These are phyloP conservation scores for Cantharis flavilabris DNA, from an alignment of 2,888 invertebrate genomes.

Conservation along the genomic window DNA sequence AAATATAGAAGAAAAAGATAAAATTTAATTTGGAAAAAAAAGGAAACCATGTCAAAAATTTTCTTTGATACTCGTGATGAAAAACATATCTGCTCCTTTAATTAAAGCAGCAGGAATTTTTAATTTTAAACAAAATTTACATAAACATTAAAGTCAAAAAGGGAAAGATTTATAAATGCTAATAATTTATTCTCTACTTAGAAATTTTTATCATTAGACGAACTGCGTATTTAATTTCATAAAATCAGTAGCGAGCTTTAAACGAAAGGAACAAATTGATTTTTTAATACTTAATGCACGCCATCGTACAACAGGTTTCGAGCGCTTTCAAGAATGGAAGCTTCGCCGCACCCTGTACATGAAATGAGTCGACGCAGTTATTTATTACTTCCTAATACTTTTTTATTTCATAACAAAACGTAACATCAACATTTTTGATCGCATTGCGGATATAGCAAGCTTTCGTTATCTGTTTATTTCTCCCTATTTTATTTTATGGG, in stretches of 20 bases:
- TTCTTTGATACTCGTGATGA: neutral
- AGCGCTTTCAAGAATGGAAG: neutral
- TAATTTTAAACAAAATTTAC: neutral
- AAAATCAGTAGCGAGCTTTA: neutral
- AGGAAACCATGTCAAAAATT: neutral
- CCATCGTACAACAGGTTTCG: neutral
- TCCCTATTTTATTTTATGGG: neutral
- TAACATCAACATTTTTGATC: constrained; percentile 12
- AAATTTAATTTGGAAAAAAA: neutral
- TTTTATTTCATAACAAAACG: constrained; percentile 13
- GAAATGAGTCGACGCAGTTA: neutral
- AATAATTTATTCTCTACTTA: neutral
- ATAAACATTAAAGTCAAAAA: neutral
- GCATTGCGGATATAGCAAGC: constrained; percentile 11
- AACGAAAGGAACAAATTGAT: neutral
- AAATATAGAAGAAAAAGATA: constrained; percentile 7
- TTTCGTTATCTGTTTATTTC: neutral
- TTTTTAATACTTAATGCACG: neutral
- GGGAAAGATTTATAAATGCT: neutral
- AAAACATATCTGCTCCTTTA: neutral
- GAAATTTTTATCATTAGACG: neutral
- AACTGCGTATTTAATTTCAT: neutral
- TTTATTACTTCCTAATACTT: constrained; percentile 13
- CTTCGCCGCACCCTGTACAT: neutral
- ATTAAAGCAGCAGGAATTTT: neutral